Evolutionary conservation across 2,888 invertebrate species (phyloP).

Genomic region (Rotaria socialis): DNA sequence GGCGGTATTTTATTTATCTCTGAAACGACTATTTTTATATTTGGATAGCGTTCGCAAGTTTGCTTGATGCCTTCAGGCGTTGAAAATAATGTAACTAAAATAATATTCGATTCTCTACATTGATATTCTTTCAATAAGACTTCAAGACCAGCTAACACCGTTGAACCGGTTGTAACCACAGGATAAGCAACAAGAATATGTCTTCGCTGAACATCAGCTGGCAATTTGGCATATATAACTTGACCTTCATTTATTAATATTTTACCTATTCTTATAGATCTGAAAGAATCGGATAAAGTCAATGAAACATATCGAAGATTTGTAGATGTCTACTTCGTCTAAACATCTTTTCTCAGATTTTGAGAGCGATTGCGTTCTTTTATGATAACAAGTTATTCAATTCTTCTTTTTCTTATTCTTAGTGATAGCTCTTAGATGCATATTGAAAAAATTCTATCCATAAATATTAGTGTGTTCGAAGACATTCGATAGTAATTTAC

Average conservation of each 20-base stretch:
- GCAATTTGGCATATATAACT: constrained; percentile 92
- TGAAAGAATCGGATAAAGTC: background rate
- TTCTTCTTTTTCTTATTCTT: too few species aligned
- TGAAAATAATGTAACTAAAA: constrained; percentile 43
- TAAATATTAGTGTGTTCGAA: too few species aligned
- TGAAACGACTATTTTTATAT: constrained; percentile 32
- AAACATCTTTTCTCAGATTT: too few species aligned
- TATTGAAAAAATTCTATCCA: too few species aligned
- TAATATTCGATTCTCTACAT: constrained; percentile 39
- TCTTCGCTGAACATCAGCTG: constrained; percentile 83
- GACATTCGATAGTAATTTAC: background rate
- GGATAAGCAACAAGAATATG: constrained; percentile 93
- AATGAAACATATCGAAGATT: too few species aligned
- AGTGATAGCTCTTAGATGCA: too few species aligned
- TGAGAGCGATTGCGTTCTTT: too few species aligned
- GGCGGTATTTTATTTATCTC: constrained; percentile 43
- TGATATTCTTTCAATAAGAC: constrained; percentile 44
- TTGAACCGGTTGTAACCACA: constrained; percentile 66
- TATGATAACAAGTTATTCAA: too few species aligned
- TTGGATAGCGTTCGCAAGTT: constrained; percentile 38
- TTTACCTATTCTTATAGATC: constrained; percentile 91
- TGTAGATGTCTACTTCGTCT: too few species aligned
- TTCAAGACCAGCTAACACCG: constrained; percentile 39
- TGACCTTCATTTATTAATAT: constrained; percentile 87
- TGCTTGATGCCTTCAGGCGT: constrained; percentile 42